Conservation (phyloP, 2,797 vertebrate genomes). For the Streptopelia turtur region DNA sequence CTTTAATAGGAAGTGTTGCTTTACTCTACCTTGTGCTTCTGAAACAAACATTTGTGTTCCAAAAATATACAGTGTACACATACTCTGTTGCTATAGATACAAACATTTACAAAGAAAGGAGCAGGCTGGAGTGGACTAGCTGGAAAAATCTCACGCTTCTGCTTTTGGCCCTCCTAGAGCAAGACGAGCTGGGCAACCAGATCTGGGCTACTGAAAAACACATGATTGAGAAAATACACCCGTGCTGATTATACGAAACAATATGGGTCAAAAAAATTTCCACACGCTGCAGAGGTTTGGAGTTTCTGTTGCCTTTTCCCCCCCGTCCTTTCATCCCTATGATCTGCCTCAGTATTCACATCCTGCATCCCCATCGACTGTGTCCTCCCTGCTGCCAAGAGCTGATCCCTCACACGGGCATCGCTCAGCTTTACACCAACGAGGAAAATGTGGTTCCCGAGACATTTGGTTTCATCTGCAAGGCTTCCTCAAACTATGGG, state of each 20-base stretch:
- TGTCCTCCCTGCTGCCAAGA: rapidly evolving
- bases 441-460: background rate
- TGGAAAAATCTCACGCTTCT: background rate
- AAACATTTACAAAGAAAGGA: conserved; percentile 26
- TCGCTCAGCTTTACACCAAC: background rate
- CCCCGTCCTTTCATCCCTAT: background rate
- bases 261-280: background rate
- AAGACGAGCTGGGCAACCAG: background rate
- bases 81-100: conserved; percentile 23
- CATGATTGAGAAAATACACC: rapidly evolving
- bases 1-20: conserved; percentile 41
- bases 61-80: conserved; percentile 39
- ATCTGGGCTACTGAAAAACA: background rate
- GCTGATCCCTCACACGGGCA: rapidly evolving
- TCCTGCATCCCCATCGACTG: rapidly evolving
- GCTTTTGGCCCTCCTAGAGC: background rate
- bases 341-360: background rate
- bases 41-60: background rate
- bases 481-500: background rate
- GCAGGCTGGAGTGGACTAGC: background rate
- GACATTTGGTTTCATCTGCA: background rate
- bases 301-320: background rate
- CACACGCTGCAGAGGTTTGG: background rate
- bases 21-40: background rate
- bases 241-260: background rate